Evolutionary conservation across 2,113 vertebrate species (phyloP), one percentile per base, ranked within the genome.

Genomic region (Oreochromis aureus): DNA sequence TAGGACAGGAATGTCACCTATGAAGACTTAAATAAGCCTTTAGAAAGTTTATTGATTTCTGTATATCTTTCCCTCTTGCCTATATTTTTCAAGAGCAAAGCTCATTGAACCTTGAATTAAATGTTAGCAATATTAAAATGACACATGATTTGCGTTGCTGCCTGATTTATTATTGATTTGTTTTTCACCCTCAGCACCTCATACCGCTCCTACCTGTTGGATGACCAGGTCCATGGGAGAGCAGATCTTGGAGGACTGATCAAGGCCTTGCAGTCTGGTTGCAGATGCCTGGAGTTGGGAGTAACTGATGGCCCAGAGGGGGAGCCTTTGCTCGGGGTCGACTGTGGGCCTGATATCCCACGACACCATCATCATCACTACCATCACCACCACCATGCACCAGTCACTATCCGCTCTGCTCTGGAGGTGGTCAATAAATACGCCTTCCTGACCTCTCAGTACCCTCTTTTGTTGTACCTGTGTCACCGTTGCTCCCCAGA

Each of bases 151-250:
- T 51, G 34, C 5, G 16, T 51, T 9, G 6, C 7, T 66, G 22
- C 18, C 2, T 81, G n/a, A 59, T 15, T 61, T 5, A 5, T 56
- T 46, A 36, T 5, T 80, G 27, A 2, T 76, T 36, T 69, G 6
- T 7, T 8, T 44, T 51, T 27, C 12, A 11, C 41, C 87, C 58
- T 18, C 92, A 96, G 97, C 71, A 96, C 98, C 30, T 99, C 99
- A 30, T 98, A 99, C 93, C 98, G 98, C 36, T 99, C 98, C 7
- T 99, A 99, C 90, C 95, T 99, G 81, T 97, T 98, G 91, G 98
- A 99, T 78, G 98, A 99, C 92, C 98, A 99, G 91, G 97, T 98
- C 51, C 97, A 98, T 41, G 98, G 98, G 2, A 95, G 98, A 1
- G 98, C 98, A 12, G 98, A 99, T 91, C 96, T 99, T 3, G 97